Percentiles rank a stretch among this genome's conserved stretches.
These are phyloP conservation scores for Cichladusa arquata DNA, from an alignment of 2,113 vertebrate genomes.

Conservation along the genomic window DNA sequence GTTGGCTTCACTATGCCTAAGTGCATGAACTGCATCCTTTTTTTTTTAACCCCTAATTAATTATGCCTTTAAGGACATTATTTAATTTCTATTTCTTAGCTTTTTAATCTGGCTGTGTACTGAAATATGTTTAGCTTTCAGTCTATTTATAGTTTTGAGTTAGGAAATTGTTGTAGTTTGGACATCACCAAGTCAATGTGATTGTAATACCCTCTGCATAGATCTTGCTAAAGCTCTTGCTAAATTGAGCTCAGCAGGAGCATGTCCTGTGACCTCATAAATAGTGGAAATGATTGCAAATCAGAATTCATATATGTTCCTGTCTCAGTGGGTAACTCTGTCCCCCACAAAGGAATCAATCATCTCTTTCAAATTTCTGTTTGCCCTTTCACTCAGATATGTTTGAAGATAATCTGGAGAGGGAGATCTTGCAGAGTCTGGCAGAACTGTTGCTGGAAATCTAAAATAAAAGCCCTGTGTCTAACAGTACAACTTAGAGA, in stretches of 20 bases:
- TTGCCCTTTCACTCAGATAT: conserved; percentile 78
- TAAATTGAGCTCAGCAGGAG: conserved; percentile 82
- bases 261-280: conserved; percentile 80
- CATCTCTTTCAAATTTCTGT: conserved; percentile 79
- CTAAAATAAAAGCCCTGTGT: background rate
- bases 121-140: background rate
- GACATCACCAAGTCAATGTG: conserved; percentile 71
- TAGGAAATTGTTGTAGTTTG: conserved; percentile 24
- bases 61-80: background rate
- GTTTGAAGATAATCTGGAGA: conserved; percentile 73
- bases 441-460: conserved; percentile 13
- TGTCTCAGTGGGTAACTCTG: conserved; percentile 74
- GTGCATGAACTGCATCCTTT: background rate
- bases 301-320: conserved; percentile 77
- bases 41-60: background rate
- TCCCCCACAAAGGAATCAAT: conserved; percentile 79
- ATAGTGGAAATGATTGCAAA: conserved; percentile 85
- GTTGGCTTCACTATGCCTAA: background rate
- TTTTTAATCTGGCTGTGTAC: background rate
- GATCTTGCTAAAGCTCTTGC: conserved; percentile 76
- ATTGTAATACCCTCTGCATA: conserved; percentile 73
- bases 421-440: conserved; percentile 46
- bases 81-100: background rate
- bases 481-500: background rate
- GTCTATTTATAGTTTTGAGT: conserved; percentile 37